Conservation (phyloP, 1,140 invertebrate species). For the Drosophila setifemur region DNA sequence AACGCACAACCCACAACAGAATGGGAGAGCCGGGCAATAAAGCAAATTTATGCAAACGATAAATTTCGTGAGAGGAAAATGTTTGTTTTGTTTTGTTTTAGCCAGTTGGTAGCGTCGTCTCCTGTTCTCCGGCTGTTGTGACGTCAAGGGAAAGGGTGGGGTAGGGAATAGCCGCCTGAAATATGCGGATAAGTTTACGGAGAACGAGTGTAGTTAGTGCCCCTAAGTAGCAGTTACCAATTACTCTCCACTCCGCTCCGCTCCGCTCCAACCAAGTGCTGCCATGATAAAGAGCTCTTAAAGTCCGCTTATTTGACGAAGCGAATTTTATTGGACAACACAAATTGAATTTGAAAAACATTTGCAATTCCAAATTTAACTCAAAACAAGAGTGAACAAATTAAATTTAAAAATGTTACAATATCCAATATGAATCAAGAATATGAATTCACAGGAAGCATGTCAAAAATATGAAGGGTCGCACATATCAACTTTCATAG, state of each 20-base stretch:
- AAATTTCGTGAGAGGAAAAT: conserved; percentile 76
- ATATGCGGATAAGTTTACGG: not conserved
- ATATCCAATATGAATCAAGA: not conserved
- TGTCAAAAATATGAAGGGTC: too few relatives aligned
- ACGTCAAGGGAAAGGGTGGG: conserved; percentile 19
- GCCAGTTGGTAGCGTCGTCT: conserved; percentile 25
- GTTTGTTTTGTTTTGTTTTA: conserved; percentile 68
- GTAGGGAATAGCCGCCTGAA: not conserved
- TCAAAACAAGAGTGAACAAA: too few relatives aligned
- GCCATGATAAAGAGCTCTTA: not conserved
- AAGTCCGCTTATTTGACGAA: not conserved
- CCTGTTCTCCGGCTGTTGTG: conserved; percentile 12
- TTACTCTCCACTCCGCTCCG: conserved; percentile 34
- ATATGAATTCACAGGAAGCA: too few relatives aligned
- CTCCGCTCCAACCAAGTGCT: conserved; percentile 1
- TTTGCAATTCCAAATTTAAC: not conserved
- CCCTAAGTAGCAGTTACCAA: conserved; percentile 54
- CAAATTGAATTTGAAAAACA: too few relatives aligned
- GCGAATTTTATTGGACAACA: too few relatives aligned
- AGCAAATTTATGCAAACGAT: conserved; percentile 82
- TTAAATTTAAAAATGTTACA: too few relatives aligned
- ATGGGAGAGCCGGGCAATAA: conserved; percentile 68
- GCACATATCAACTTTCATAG: too few relatives aligned
- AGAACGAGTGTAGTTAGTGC: conserved; percentile 53
- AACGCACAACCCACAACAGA: conserved; percentile 21